These are phyloP conservation scores for Sphinx pinastri DNA, from an alignment of 2,888 invertebrate genomes.

Conservation along the genomic window DNA sequence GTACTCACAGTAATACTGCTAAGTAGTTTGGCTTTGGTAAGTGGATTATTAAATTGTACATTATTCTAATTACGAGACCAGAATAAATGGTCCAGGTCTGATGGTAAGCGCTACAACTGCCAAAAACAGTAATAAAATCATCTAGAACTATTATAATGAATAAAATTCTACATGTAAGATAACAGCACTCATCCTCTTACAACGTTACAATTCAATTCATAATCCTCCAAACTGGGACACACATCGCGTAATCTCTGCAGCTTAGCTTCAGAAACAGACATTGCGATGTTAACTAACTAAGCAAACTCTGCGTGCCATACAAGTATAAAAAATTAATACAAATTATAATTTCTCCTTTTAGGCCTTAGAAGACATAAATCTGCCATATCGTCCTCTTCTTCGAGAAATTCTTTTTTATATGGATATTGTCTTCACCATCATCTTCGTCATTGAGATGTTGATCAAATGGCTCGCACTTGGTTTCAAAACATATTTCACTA, in stretches of 20 bases:
- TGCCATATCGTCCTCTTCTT: conserved; percentile 94
- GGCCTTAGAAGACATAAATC: conserved; percentile 98
- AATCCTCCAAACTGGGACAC: no score
- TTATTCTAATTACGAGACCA: neutral
- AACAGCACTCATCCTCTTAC: no score
- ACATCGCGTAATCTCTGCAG: no score
- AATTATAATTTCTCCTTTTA: conserved; percentile 61
- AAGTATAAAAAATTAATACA: no score
- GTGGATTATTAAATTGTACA: conserved; percentile 49
- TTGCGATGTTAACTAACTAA: no score
- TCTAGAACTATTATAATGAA: no score
- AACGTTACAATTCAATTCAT: no score
- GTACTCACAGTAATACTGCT: conserved; percentile 99
- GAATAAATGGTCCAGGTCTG: neutral
- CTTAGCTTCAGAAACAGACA: no score
- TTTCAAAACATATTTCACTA: conserved; percentile 98
- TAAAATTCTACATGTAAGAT: no score
- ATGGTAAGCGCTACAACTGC: neutral
- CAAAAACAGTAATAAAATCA: no score
- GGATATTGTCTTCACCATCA: conserved; percentile 99
- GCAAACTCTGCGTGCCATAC: no score
- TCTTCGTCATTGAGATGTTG: conserved; percentile 99
- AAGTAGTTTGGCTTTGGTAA: conserved; percentile 98
- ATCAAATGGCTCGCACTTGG: conserved; percentile 99
- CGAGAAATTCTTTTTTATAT: conserved; percentile 97